Base-by-base conservation (phyloP, 2,888 invertebrate genomes). In the Tachina fera region DNA sequence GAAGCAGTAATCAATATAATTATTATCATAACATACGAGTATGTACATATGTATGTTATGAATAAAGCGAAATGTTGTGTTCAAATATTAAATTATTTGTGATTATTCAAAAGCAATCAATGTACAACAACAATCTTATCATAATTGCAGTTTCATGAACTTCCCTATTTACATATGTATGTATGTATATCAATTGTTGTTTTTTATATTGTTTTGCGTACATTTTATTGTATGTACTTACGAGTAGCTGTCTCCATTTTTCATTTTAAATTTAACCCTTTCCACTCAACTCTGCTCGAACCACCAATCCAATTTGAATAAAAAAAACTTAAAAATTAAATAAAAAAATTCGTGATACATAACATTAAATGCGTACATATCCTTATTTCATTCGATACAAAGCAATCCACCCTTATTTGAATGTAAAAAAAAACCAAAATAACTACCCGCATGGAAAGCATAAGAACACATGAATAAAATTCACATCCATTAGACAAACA, bases 291-390 rank as follows among this genome's bases (percentile, higher is more conserved):
- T 22, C 16, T 13, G n/a, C 11, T 3, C 9, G 2, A 45, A 70
- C 60, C 19, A 19, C 83, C 83, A 83, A 83, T 83, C 71, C 71
- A 19, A 72, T 72, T 60, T 72, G 14, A 80, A 84, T 84, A 84
- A 75, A 84, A 75, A 84, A 58, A 67, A 22, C 47, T 70, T 82
- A 47, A 19, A 14, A 61, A 60, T 16, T 1, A 71, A 63, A 74
- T 45, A 13, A 51, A 39, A 71, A 45, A 53, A n/a, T 14, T 9
- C 45, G 5, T 47, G 6, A 67, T 67, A 31, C 31, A 31, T 31
- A 45, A 39, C 60, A 81, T 74, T 74, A 31, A 84, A 71, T 63
- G 65, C 47, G 39, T 41, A 49, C 47, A 19, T 41, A 49, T 70
- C 47, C n/a, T 49, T 72, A 41, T 49, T 63, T 13, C 14, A 31